Percentiles rank a stretch among this genome's conserved stretches.
phyloP scores from a whole-genome alignment of 2,113 vertebrate genomes.

The Marcusenius ussheri region DNA sequence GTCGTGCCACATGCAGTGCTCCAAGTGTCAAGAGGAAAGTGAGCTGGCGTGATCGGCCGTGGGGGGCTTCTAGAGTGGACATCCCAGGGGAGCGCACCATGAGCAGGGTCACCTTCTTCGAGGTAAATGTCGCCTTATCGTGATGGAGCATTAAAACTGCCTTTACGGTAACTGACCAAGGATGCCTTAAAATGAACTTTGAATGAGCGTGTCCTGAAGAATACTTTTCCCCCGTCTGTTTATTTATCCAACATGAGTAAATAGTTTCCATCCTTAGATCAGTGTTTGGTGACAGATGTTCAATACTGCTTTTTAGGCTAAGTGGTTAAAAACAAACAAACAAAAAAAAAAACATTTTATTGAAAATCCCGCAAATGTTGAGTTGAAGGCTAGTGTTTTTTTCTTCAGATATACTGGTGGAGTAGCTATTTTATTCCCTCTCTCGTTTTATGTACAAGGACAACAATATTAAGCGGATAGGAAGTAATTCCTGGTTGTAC shows the following conservation, averaged over 20 bases:
- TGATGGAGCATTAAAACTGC: background rate
- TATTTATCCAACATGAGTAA: background rate
- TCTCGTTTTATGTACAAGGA: background rate
- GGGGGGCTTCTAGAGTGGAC: background rate
- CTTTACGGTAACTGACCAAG: background rate
- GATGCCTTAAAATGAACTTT: background rate
- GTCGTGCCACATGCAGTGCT: background rate
- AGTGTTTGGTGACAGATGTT: background rate
- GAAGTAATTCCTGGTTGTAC: background rate
- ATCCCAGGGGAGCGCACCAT: constrained; percentile 18
- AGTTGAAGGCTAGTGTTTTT: background rate
- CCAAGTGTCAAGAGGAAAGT: background rate
- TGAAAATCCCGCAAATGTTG: background rate
- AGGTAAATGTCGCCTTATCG: constrained; percentile 34
- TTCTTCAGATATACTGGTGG: background rate
- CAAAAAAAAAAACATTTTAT: background rate
- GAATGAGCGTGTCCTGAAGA: background rate
- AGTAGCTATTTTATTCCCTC: background rate
- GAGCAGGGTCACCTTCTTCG: constrained; percentile 43
- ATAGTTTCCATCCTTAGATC: background rate
- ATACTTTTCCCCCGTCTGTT: background rate
- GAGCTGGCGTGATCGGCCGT: background rate
- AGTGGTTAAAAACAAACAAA: background rate
- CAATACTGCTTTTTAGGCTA: background rate
- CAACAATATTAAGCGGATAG: background rate